Evolutionary conservation across 2,797 vertebrate genomes (phyloP), one percentile per base, ranked within the genome.

Genomic region (Poeciliopsis presidionis): DNA sequence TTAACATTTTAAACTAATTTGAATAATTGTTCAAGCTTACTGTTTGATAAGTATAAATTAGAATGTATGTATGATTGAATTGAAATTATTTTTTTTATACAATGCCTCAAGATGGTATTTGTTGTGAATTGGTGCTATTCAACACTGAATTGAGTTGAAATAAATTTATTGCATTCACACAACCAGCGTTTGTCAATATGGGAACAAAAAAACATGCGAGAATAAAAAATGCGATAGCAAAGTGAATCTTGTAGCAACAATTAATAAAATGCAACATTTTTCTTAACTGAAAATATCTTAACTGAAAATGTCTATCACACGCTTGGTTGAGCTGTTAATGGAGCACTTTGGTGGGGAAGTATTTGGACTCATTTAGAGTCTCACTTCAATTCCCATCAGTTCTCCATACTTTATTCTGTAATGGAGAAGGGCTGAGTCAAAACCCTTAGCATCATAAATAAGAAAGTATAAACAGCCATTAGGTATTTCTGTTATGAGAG

Each of bases 401-500:
- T 75, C 73, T 51, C 80, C 22, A 75, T 79, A 36, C 61, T 33
- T 72, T 43, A 0, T 14, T 63, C 63, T 45, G 47, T 87, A 84
- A 90, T 83, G 84, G 89, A 89, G 81, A 82, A 53, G 72, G 78
- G 75, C 57, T 82, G 75, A 88, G 84, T 86, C 28, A 79, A 78
- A 86, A 84, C 84, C 85, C 83, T 70, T 41, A 86, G 85, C 84
- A 79, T 72, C 78, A 11, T 80, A 80, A 87, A 93, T 90, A 92
- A 89, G 84, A 81, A 86, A 88, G 86, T 90, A 86, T 87, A 91
- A 90, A 89, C 84, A 86, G 83, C 89, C 89, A 92, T 93, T 93
- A 91, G 89, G 81, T 78, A 85, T 65, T 80, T 81, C 73, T 79
- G 46, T 84, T 33, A 73, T 81, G 81, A 84, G 78, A 82, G 84